These are phyloP conservation scores for Bubalus kerabau DNA, from an alignment of 2,113 vertebrate genomes.

Conservation along the genomic window DNA sequence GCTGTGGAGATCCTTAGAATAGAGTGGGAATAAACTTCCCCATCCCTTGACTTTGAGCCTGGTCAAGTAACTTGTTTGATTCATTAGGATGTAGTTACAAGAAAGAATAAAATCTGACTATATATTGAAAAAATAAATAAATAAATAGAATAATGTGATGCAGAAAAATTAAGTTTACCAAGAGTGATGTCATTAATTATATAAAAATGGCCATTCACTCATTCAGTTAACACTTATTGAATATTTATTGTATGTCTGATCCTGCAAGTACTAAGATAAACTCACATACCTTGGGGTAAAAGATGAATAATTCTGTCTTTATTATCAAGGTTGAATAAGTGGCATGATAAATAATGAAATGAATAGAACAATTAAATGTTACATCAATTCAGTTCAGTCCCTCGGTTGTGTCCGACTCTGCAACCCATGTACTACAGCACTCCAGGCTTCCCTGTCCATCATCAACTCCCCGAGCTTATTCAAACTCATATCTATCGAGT, in stretches of 20 bases:
- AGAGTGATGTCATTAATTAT: not conserved
- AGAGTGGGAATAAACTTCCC: too few species aligned
- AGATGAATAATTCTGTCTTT: not conserved
- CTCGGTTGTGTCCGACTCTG: fast-evolving
- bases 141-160: not conserved
- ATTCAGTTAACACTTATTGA: not conserved
- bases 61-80: too few species aligned
- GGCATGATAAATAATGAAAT: not conserved
- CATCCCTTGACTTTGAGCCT: too few species aligned
- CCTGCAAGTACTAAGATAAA: not conserved
- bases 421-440: not conserved
- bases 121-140: too few species aligned
- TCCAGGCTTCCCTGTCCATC: not conserved
- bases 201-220: not conserved
- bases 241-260: not conserved
- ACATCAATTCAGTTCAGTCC: not conserved
- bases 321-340: not conserved
- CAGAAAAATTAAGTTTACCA: not conserved
- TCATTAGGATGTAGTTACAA: too few species aligned
- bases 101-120: too few species aligned
- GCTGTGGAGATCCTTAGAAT: too few species aligned
- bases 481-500: not conserved
- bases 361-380: not conserved
- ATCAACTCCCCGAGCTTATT: not conserved
- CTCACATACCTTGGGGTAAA: not conserved